A percentile compares a stretch with the other conserved stretches of the same genome.
These are phyloP conservation scores for Morpho helenor DNA, from an alignment of 2,888 invertebrate species.

Conservation along the genomic window DNA sequence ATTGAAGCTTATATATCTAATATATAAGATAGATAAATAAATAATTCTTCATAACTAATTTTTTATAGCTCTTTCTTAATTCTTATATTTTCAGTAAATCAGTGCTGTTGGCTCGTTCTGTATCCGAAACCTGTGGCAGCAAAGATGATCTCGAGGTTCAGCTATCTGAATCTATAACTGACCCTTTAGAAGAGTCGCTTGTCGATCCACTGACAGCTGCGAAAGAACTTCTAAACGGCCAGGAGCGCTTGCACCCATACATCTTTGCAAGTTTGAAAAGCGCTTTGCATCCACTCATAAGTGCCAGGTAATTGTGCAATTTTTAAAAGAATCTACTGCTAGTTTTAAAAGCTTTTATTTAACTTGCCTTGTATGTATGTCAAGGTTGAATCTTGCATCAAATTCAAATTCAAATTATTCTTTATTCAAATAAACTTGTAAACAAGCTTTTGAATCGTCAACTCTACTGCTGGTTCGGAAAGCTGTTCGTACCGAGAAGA, in stretches of 20 bases:
- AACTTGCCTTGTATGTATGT: too few species aligned
- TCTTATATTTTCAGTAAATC: constrained; percentile 42
- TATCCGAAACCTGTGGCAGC: constrained; percentile 42
- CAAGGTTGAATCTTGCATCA: too few species aligned
- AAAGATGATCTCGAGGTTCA: constrained; percentile 32
- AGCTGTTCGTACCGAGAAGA: too few species aligned
- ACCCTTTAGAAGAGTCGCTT: constrained; percentile 16
- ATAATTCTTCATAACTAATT: too few species aligned
- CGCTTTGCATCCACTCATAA: constrained; percentile 88
- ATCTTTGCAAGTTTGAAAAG: constrained; percentile 86
- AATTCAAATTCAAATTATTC: too few species aligned
- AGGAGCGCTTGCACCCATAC: constrained; percentile 87
- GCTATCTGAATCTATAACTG: constrained; percentile 30
- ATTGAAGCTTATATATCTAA: too few species aligned
- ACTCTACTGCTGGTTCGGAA: too few species aligned
- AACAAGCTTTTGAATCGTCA: too few species aligned
- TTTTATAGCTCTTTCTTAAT: too few species aligned
- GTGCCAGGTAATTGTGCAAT: constrained; percentile 63
- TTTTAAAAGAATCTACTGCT: not conserved
- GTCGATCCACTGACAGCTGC: constrained; percentile 44
- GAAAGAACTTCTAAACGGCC: constrained; percentile 80
- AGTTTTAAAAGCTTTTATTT: too few species aligned
- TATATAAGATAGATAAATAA: too few species aligned
- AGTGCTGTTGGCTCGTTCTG: constrained; percentile 40
- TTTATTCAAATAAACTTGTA: too few species aligned